These are phyloP conservation scores for Solen grandis DNA, from an alignment of 1,140 invertebrate species.

Conservation along the genomic window DNA sequence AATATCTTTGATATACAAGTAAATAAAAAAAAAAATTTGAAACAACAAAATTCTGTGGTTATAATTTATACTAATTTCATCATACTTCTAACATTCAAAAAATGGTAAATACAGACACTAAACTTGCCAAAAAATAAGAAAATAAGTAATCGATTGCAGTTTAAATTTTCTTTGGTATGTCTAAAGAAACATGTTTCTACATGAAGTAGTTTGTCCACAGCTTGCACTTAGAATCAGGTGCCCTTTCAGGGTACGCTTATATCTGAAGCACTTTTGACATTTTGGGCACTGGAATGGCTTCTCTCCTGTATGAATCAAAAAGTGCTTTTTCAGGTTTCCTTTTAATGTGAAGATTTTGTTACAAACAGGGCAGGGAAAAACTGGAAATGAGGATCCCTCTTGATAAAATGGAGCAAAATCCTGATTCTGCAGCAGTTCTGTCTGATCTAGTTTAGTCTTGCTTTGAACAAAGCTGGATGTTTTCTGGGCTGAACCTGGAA, in stretches of 20 bases:
- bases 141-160: not conserved
- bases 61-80: too few relatives aligned
- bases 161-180: not conserved
- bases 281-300: not conserved
- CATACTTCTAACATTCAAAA: too few relatives aligned
- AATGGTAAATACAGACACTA: too few relatives aligned
- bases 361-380: not conserved
- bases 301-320: slow-evolving; percentile 1
- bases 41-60: too few relatives aligned
- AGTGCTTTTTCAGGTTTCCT: slow-evolving; percentile 12
- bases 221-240: not conserved
- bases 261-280: not conserved
- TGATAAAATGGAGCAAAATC: not conserved
- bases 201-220: not conserved
- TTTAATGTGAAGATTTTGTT: slow-evolving; percentile 4
- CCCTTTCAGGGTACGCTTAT: not conserved
- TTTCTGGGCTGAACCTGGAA: too few relatives aligned
- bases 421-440: not conserved
- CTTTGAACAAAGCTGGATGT: too few relatives aligned
- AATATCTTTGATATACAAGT: too few relatives aligned
- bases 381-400: not conserved
- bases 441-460: too few relatives aligned
- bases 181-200: not conserved
- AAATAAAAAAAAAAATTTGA: too few relatives aligned
- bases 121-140: too few relatives aligned